A percentile compares a stretch with the other conserved stretches of the same genome.
phyloP scores from a whole-genome alignment of 2,797 vertebrate species.

The Argyrosomus regius region DNA sequence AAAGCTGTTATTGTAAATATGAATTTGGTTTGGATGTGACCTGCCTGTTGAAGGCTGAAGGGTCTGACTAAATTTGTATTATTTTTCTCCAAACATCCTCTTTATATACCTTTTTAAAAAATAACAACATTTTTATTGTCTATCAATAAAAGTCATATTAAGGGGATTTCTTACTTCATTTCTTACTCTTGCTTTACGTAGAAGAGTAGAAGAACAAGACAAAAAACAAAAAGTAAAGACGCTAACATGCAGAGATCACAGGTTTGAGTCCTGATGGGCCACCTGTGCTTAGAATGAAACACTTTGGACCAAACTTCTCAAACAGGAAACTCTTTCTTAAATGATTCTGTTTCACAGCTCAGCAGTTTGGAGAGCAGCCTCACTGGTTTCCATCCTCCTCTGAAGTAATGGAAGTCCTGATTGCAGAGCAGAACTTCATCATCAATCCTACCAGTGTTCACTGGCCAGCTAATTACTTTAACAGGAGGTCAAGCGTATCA shows the following conservation, averaged over 20 bases:
- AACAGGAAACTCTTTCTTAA: neutral
- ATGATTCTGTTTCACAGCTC: slow-evolving; percentile 20
- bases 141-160: neutral
- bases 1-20: neutral
- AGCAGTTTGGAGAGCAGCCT: slow-evolving; percentile 9
- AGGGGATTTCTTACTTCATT: neutral
- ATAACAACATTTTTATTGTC: too few relatives aligned
- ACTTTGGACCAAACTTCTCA: neutral
- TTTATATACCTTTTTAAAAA: neutral
- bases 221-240: neutral
- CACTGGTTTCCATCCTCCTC: slow-evolving; percentile 12
- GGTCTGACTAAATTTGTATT: neutral
- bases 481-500: slow-evolving; percentile 10
- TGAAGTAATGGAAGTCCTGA: slow-evolving; percentile 22
- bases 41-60: too few relatives aligned
- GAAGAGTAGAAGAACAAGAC: neutral
- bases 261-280: neutral
- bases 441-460: slow-evolving; percentile 42
- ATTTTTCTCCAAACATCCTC: neutral
- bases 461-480: slow-evolving; percentile 39
- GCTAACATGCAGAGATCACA: neutral
- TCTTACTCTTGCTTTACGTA: neutral
- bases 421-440: slow-evolving; percentile 27
- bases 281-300: neutral
- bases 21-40: neutral